A percentile compares a stretch with the other conserved stretches of the same genome.
These are phyloP conservation scores for Myodes glareolus DNA, from an alignment of 2,113 vertebrate species.

Conservation along the genomic window DNA sequence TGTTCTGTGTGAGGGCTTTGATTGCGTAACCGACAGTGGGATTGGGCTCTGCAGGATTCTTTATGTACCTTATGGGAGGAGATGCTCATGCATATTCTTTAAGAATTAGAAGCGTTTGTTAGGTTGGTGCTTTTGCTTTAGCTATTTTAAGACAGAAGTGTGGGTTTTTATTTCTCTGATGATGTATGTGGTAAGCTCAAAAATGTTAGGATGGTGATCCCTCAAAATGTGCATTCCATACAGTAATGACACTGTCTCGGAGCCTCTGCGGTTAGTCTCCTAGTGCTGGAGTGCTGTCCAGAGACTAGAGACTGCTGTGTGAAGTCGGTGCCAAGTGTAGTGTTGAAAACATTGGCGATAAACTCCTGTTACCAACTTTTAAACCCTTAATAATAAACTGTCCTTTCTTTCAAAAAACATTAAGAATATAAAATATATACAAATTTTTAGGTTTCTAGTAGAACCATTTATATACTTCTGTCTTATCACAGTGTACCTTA, in stretches of 20 bases:
- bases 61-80: neutral
- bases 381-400: slow-evolving; percentile 29
- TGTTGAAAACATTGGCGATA: neutral
- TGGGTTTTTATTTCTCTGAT: slow-evolving; percentile 41
- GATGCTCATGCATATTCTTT: slow-evolving; percentile 53
- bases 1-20: neutral
- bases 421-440: slow-evolving; percentile 12
- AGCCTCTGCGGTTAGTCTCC: slow-evolving; percentile 27
- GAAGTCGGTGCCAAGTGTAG: neutral
- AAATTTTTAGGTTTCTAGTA: neutral
- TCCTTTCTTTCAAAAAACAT: neutral
- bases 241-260: neutral
- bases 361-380: neutral
- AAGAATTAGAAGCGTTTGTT: slow-evolving; percentile 52
- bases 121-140: slow-evolving; percentile 35
- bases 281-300: neutral
- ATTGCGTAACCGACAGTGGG: slow-evolving; percentile 39
- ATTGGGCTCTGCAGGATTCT: slow-evolving; percentile 36
- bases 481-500: neutral
- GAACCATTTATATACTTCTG: neutral
- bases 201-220: neutral
- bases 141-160: slow-evolving; percentile 51
- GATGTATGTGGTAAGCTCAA: neutral
- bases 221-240: neutral
- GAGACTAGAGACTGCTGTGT: neutral